Percentiles rank a stretch among this genome's conserved stretches.
Conservation (phyloP, 2,113 vertebrate genomes). For the Silurus glanis region DNA sequence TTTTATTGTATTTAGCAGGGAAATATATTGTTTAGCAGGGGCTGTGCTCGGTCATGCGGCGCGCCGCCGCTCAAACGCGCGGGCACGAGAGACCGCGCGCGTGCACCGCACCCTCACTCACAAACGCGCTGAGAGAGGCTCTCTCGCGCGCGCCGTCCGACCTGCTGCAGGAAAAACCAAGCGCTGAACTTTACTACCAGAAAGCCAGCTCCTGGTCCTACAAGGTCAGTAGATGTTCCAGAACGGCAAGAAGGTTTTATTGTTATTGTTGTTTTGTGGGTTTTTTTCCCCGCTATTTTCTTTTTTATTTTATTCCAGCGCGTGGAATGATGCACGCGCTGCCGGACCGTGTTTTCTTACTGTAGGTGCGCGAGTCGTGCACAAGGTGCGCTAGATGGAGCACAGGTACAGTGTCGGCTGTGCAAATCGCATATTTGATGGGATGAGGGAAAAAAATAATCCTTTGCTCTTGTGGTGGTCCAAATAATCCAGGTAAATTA, state of each 20-base stretch:
- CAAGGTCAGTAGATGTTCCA: neutral
- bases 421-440: no score
- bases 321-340: neutral
- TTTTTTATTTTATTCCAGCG: neutral
- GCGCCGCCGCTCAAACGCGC: conserved; percentile 4
- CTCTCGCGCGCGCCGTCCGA: neutral
- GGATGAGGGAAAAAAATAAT: neutral
- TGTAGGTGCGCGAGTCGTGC: neutral
- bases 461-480: neutral
- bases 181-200: neutral
- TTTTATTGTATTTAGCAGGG: no score
- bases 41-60: neutral
- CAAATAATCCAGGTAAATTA: no score
- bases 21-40: no score
- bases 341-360: neutral
- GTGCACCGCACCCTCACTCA: neutral
- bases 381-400: neutral
- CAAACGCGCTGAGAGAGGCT: neutral
- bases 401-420: neutral
- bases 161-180: neutral
- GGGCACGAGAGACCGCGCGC: neutral
- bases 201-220: neutral
- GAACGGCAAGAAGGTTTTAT: neutral
- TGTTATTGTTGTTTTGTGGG: neutral
- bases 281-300: no score